These are phyloP conservation scores for Heterotilapia buettikoferi DNA, from an alignment of 2,113 vertebrate genomes.

Conservation along the genomic window DNA sequence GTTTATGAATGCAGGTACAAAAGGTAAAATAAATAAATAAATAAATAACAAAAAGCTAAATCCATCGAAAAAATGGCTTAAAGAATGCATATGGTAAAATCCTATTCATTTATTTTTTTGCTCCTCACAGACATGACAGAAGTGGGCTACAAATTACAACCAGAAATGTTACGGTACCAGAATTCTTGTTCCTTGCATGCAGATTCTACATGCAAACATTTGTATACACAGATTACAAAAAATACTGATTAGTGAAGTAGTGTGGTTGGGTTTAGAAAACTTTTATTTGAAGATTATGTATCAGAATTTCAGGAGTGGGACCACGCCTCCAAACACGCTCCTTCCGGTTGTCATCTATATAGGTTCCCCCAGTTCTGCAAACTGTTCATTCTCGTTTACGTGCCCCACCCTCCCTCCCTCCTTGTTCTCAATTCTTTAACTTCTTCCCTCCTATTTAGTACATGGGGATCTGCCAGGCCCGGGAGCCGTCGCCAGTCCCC, in stretches of 20 bases:
- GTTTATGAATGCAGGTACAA: background rate
- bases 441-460: background rate
- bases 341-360: background rate
- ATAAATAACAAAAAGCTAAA: background rate
- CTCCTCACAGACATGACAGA: background rate
- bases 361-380: background rate
- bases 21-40: background rate
- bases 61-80: background rate
- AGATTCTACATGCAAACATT: background rate
- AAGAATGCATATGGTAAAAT: background rate
- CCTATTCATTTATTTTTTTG: background rate
- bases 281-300: background rate
- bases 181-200: background rate
- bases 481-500: background rate
- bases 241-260: background rate
- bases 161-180: background rate
- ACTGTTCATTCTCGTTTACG: background rate
- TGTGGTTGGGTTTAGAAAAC: background rate
- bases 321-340: background rate
- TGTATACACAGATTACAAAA: background rate
- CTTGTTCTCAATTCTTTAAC: background rate
- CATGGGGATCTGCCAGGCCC: rapidly evolving
- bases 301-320: background rate
- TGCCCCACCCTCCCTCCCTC: background rate
- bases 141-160: background rate